Evolutionary conservation across 1,140 invertebrate genomes (phyloP).

Genomic region (Calosoma granatense): DNA sequence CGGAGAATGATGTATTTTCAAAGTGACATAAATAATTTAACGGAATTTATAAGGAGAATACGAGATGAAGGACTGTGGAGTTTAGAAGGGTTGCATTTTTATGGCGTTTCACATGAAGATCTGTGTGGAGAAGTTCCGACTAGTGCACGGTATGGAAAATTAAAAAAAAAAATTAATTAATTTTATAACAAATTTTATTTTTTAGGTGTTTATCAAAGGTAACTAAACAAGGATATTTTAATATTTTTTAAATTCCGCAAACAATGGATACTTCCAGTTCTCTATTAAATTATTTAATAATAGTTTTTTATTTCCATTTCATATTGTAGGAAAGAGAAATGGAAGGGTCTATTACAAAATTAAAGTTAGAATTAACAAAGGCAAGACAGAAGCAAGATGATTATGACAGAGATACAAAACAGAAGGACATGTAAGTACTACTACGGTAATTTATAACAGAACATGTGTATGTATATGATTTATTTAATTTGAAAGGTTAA

Average conservation of each 20-base stretch:
- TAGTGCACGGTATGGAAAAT: not conserved
- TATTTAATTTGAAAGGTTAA: not conserved
- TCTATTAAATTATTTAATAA: no score
- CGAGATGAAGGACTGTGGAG: constrained; percentile 21
- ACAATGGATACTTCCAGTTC: no score
- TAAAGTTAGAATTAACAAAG: not conserved
- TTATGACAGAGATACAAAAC: not conserved
- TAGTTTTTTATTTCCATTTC: no score
- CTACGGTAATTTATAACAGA: not conserved
- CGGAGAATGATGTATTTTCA: constrained; percentile 24
- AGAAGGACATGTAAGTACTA: not conserved
- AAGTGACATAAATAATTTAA: constrained; percentile 25
- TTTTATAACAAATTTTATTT: no score
- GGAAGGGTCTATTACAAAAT: not conserved
- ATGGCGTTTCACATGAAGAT: constrained; percentile 16
- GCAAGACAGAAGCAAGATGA: not conserved
- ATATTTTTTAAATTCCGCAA: no score
- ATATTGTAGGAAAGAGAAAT: no score
- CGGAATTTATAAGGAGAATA: constrained; percentile 25
- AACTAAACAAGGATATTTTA: no score
- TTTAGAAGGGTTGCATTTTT: constrained; percentile 25
- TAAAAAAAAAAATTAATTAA: no score
- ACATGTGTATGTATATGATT: not conserved
- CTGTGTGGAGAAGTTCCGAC: not conserved
- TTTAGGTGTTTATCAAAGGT: no score